Conservation (phyloP, 1,140 invertebrate genomes). For the Drosophila athabasca region DNA sequence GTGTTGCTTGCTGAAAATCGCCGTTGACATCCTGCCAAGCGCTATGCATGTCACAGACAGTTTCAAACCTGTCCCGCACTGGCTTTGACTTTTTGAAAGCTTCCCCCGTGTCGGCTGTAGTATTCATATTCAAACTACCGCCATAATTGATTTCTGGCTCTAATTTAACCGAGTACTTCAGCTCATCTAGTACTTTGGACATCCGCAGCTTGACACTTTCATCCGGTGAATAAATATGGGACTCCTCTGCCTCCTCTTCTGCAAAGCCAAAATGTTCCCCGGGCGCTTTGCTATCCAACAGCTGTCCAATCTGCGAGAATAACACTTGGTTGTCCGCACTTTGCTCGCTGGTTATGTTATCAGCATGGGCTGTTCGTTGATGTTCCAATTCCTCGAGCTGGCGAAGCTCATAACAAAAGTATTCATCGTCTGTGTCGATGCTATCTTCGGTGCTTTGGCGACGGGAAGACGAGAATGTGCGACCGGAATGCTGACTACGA, state of each 20-base stretch:
- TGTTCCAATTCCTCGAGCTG: slow-evolving; percentile 94
- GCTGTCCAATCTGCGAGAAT: slow-evolving; percentile 73
- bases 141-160: slow-evolving; percentile 22
- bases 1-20: slow-evolving; percentile 24
- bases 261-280: slow-evolving; percentile 11
- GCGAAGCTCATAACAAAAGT: slow-evolving; percentile 94
- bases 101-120: background rate
- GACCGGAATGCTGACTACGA: slow-evolving; percentile 92
- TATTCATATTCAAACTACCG: background rate
- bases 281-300: slow-evolving; percentile 22
- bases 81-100: slow-evolving; percentile 15
- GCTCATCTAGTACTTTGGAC: slow-evolving; percentile 89
- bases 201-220: slow-evolving; percentile 91
- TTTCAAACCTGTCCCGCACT: slow-evolving; percentile 43
- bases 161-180: slow-evolving; percentile 88
- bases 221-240: slow-evolving; percentile 85
- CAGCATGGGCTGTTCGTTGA: slow-evolving; percentile 85
- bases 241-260: background rate
- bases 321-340: slow-evolving; percentile 78
- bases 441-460: slow-evolving; percentile 96
- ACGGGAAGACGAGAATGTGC: slow-evolving; percentile 93
- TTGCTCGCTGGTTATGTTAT: slow-evolving; percentile 78
- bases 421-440: slow-evolving; percentile 96
- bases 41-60: slow-evolving; percentile 79
- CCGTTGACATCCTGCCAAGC: slow-evolving; percentile 81